Evolutionary conservation across 2,888 invertebrate species (phyloP).

Genomic region (Unio pictorum): DNA sequence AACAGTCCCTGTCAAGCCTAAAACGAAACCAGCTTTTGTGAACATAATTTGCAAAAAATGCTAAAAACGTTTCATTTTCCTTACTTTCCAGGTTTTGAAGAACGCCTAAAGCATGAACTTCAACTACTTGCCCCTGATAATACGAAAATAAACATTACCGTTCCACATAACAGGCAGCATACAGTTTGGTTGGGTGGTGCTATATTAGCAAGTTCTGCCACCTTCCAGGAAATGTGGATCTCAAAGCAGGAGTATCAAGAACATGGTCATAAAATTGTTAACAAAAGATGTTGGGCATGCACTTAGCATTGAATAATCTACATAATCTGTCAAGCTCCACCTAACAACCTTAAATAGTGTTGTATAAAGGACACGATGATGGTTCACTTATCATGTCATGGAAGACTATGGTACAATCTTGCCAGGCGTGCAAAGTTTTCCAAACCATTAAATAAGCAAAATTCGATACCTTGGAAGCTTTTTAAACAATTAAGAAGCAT

Average conservation of each 20-base stretch:
- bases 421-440: too few species aligned
- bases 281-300: constrained; percentile 21
- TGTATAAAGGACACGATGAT: too few species aligned
- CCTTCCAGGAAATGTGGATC: constrained; percentile 15
- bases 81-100: constrained; percentile 11
- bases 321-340: too few species aligned
- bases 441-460: too few species aligned
- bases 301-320: constrained; percentile 4
- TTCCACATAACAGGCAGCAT: constrained; percentile 11
- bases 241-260: constrained; percentile 18
- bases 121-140: constrained; percentile 10
- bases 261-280: constrained; percentile 10
- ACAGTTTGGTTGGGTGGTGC: constrained; percentile 24
- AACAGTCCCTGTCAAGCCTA: too few species aligned
- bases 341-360: too few species aligned
- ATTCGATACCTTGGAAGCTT: too few species aligned
- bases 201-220: constrained; percentile 9
- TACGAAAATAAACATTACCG: constrained; percentile 8
- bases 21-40: too few species aligned
- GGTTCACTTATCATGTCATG: too few species aligned
- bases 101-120: constrained; percentile 9
- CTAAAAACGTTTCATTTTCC: background rate
- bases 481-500: too few species aligned
- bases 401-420: too few species aligned
- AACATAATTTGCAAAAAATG: too few species aligned